Percentiles rank a stretch among this genome's conserved stretches.
These are phyloP conservation scores for Tonatia bakeri DNA, from an alignment of 2,113 vertebrate species.

Conservation along the genomic window DNA sequence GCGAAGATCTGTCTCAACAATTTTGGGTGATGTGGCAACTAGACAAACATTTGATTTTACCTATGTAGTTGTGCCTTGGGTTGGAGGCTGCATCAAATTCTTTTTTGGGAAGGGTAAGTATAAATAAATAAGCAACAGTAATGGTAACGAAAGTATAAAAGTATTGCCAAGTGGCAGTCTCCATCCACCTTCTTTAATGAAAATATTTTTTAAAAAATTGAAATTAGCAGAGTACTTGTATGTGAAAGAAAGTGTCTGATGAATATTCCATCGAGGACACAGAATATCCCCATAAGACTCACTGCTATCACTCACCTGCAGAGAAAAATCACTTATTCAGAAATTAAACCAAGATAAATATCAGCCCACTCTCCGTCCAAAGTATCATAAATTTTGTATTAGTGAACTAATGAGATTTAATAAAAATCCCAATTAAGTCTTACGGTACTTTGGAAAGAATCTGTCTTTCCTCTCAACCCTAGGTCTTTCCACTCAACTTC, in stretches of 20 bases:
- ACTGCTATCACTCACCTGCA: slow-evolving; percentile 47
- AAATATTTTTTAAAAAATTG: neutral
- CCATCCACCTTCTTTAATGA: slow-evolving; percentile 23
- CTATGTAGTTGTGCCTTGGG: neutral
- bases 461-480: slow-evolving; percentile 54
- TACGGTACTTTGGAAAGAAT: slow-evolving; percentile 43
- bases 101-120: neutral
- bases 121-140: neutral
- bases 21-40: neutral
- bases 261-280: slow-evolving; percentile 41
- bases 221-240: neutral
- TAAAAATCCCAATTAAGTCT: slow-evolving; percentile 67
- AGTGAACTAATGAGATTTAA: slow-evolving; percentile 67
- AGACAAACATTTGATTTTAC: neutral
- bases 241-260: slow-evolving; percentile 35
- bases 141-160: neutral
- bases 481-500: slow-evolving; percentile 54
- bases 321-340: slow-evolving; percentile 63
- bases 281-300: slow-evolving; percentile 27
- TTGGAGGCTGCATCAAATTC: neutral
- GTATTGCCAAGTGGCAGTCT: neutral
- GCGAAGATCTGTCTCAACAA: slow-evolving; percentile 7
- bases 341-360: slow-evolving; percentile 59
- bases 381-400: slow-evolving; percentile 65
- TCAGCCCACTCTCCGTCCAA: slow-evolving; percentile 31